Percentiles rank a stretch among this genome's conserved stretches.
phyloP scores from a whole-genome alignment of 2,113 vertebrate genomes.

The Dasyornis broadbenti region DNA sequence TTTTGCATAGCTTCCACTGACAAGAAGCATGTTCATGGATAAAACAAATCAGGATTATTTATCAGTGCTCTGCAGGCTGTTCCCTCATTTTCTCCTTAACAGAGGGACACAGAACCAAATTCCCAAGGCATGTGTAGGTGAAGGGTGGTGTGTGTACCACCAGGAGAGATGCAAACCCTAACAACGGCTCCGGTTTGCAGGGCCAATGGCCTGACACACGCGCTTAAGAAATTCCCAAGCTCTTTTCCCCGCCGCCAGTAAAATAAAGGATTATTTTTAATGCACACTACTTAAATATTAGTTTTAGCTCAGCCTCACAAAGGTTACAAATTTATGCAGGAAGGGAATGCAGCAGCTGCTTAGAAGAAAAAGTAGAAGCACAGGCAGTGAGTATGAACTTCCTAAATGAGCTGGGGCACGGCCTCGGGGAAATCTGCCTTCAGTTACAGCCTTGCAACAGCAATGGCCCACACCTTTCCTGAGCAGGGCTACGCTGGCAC shows the following conservation, averaged over 20 bases:
- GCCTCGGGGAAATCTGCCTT: not conserved
- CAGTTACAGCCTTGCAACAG: not conserved
- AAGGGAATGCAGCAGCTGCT: not conserved
- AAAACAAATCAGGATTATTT: not conserved
- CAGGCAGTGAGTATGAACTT: not conserved
- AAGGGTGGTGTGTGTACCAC: not conserved
- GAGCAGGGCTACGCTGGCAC: not conserved
- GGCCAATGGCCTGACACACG: rapidly evolving
- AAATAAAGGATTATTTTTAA: not conserved
- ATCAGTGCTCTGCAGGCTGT: not conserved
- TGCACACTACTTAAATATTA: not conserved
- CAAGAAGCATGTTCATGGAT: not conserved
- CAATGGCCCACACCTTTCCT: not conserved
- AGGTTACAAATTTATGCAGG: not conserved
- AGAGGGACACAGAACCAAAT: not conserved
- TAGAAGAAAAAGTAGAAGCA: not conserved
- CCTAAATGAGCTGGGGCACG: not conserved
- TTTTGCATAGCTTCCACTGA: not conserved
- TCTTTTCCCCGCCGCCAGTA: not conserved
- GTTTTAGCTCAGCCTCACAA: not conserved
- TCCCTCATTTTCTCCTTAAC: not conserved
- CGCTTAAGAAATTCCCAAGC: not conserved
- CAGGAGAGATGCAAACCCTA: not conserved
- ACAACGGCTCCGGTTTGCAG: not conserved
- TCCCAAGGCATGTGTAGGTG: not conserved